A percentile compares a stretch with the other conserved stretches of the same genome.
These are phyloP conservation scores for Zeugodacus cucurbitae DNA, from an alignment of 1,140 invertebrate species.

Conservation along the genomic window DNA sequence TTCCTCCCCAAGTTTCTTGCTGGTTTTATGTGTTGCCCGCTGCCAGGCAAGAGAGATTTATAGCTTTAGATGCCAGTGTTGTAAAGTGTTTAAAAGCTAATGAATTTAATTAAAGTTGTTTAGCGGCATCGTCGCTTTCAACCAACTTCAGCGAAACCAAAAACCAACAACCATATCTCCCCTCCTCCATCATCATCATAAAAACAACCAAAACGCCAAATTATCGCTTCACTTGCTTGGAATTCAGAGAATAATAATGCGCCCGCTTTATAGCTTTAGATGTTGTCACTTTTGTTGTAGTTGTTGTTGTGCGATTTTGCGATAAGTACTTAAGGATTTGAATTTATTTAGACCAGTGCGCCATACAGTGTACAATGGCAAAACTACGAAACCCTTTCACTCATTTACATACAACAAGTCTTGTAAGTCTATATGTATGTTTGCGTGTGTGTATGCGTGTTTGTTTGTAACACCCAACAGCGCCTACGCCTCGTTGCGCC, in stretches of 20 bases:
- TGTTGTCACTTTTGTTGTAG: neutral
- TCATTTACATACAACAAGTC: neutral
- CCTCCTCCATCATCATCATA: neutral
- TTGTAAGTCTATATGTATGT: neutral
- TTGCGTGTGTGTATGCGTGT: neutral
- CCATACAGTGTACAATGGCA: neutral
- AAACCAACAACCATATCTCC: neutral
- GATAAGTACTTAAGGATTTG: constrained; percentile 38
- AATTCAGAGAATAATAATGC: neutral
- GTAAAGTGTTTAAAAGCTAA: constrained; percentile 42
- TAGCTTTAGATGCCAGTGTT: neutral
- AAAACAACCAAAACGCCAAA: neutral
- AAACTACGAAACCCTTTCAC: neutral
- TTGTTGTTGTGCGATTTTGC: constrained; percentile 4
- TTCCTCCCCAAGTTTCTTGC: neutral
- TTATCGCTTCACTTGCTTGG: neutral
- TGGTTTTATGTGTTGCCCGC: constrained; percentile 2
- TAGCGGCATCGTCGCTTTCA: constrained; percentile 27
- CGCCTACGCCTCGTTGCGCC: neutral
- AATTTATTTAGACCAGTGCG: constrained; percentile 12
- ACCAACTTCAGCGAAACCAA: neutral
- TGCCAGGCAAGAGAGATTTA: neutral
- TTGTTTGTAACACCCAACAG: neutral
- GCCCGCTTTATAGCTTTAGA: neutral
- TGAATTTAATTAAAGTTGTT: constrained; percentile 42